Conservation (phyloP, 2,888 invertebrate species). For the Minunthozetes semirufus region DNA sequence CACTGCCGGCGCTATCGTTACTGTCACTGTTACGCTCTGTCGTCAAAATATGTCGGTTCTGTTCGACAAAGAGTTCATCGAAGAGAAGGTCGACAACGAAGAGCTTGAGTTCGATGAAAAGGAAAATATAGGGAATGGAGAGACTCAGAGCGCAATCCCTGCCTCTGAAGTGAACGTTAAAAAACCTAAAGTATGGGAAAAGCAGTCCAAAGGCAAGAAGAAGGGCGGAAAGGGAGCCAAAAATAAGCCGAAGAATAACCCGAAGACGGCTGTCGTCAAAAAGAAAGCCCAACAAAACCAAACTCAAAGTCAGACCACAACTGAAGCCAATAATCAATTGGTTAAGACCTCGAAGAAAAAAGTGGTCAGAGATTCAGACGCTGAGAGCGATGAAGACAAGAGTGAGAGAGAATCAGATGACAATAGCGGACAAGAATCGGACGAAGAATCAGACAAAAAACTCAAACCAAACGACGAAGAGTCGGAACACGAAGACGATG, state of each 20-base stretch:
- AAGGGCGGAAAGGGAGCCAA: constrained; percentile 33
- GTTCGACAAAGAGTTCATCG: constrained; percentile 34
- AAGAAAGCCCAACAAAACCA: constrained; percentile 10
- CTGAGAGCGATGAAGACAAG: not conserved
- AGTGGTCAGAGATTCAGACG: not conserved
- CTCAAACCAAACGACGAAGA: constrained; percentile 19
- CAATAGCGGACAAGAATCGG: constrained; percentile 2
- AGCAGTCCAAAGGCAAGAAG: constrained; percentile 51
- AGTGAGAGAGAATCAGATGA: not conserved
- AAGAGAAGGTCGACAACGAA: constrained; percentile 44
- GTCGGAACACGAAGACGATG: constrained; percentile 64
- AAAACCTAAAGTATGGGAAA: constrained; percentile 71
- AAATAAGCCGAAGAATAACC: constrained; percentile 11
- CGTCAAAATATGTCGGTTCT: constrained; percentile 65
- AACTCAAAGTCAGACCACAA: not conserved
- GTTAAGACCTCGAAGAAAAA: not conserved
- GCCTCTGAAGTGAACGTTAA: constrained; percentile 49
- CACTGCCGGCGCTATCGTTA: constrained; percentile 95
- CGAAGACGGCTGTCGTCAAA: not conserved
- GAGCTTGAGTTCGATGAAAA: constrained; percentile 42
- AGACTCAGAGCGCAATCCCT: constrained; percentile 44
- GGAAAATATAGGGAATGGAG: constrained; percentile 44
- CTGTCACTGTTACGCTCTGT: constrained; percentile 80
- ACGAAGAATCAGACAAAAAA: not conserved
- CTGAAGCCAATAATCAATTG: not conserved